Evolutionary conservation across 2,113 vertebrate genomes (phyloP).

Genomic region (Narcine bancroftii): DNA sequence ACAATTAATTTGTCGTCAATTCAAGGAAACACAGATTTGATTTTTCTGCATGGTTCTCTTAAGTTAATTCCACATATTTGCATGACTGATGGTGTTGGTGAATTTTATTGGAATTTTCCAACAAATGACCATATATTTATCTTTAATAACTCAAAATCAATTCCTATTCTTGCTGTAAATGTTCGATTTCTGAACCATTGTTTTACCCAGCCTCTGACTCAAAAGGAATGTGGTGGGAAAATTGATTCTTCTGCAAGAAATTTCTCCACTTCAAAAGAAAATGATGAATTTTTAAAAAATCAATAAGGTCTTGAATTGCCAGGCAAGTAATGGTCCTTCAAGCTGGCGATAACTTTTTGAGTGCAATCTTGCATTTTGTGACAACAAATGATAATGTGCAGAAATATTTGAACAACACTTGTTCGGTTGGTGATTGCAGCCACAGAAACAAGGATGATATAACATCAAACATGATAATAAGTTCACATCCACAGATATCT

Average conservation of each 20-base stretch:
- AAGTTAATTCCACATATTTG: neutral
- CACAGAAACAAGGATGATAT: neutral
- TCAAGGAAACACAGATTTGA: neutral
- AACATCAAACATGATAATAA: neutral
- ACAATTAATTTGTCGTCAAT: neutral
- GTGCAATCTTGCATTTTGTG: neutral
- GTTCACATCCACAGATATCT: neutral
- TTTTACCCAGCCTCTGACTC: neutral
- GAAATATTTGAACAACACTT: neutral
- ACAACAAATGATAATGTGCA: neutral
- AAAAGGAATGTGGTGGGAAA: neutral
- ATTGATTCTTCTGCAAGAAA: neutral
- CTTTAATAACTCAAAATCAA: neutral
- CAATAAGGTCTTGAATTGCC: neutral
- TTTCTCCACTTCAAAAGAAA: conserved; percentile 14
- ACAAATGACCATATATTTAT: neutral
- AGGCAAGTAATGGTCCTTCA: neutral
- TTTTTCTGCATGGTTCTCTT: neutral
- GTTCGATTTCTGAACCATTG: neutral
- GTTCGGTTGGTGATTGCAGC: neutral
- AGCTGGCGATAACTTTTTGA: neutral
- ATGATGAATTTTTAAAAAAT: neutral
- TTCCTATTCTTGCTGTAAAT: neutral
- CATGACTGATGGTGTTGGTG: neutral
- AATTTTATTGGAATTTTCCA: neutral